phyloP scores from a whole-genome alignment of 2,797 vertebrate genomes.

The Monodelphis domestica region DNA sequence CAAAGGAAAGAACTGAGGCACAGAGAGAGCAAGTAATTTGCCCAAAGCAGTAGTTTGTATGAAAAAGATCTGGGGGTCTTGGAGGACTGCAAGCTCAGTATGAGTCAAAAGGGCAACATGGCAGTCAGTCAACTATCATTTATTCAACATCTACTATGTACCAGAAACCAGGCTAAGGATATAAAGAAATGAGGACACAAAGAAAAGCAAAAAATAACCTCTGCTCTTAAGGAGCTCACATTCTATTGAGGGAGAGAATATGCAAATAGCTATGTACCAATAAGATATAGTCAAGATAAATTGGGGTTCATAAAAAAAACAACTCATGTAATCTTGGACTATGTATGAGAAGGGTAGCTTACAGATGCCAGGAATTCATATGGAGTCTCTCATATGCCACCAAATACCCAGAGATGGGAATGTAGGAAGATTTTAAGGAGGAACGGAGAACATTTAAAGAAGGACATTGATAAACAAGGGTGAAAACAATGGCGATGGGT shows the following conservation, averaged over 20 bases:
- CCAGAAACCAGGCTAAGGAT: neutral
- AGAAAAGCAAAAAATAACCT: neutral
- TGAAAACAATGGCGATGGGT: neutral
- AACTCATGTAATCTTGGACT: neutral
- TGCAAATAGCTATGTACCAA: neutral
- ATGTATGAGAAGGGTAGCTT: neutral
- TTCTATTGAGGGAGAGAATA: neutral
- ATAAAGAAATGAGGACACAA: neutral
- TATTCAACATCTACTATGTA: neutral
- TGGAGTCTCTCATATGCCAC: neutral
- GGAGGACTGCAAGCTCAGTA: neutral
- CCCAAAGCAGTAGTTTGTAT: neutral
- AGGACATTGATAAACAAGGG: neutral
- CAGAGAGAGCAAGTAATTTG: neutral
- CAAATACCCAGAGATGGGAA: neutral
- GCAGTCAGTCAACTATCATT: neutral
- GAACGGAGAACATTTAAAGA: neutral
- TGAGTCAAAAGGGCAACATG: neutral
- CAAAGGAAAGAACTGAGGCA: neutral
- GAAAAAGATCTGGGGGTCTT: neutral
- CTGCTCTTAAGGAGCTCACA: neutral
- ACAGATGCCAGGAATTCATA: neutral
- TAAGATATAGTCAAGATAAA: neutral
- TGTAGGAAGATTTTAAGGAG: neutral
- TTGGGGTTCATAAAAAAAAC: too few relatives aligned